Evolutionary conservation across 2,888 invertebrate species (phyloP), one percentile per base, ranked within the genome.

Genomic region (Leptothorax acervorum): DNA sequence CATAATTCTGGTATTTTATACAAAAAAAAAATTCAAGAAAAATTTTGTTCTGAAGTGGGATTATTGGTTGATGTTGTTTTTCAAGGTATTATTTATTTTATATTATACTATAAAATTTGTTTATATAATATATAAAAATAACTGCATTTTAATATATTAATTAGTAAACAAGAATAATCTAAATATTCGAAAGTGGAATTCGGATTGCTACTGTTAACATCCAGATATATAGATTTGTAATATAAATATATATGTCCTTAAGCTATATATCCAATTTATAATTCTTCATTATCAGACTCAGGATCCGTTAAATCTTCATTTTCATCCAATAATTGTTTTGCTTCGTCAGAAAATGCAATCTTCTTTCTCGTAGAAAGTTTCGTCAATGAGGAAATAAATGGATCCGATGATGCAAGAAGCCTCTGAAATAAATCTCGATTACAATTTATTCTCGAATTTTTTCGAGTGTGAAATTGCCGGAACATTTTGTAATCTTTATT

Each of bases 401-500:
- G 55, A 55, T 55, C 55, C 3, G 55, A 55, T 55, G 55, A 55
- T 23, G 55, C 55, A 9, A 55, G 23, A 55, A 55, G 55, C 23
- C 23, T 55, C 23, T 55, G 23, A 9, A 55, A 55, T 55, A 55
- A 55, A 55, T 55, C 55, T 55, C 23, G 3, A 55, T 55, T 23
- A 23, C 23, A 55, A 55, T 55, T 55, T 3, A 23, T 55, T 55
- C 55, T 55, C 23, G 55, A 55, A 55, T 55, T 55, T n/a, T 55
- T 23, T 23, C 55, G 55, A 23, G 55, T 55, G 55, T 23, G 55
- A 55, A 23, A 55, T 55, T 55, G 23, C 55, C 23, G 55, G 23
- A 55, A 55, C 55, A 55, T 55, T 55, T 55, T 55, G 55, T 23
- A 55, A 55, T 55, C 23, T 55, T 55, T 23, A 55, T 55, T 55